A percentile compares a stretch with the other conserved stretches of the same genome.
Evolutionary conservation across 2,113 vertebrate genomes (phyloP).

Genomic region (Rattus rattus): DNA sequence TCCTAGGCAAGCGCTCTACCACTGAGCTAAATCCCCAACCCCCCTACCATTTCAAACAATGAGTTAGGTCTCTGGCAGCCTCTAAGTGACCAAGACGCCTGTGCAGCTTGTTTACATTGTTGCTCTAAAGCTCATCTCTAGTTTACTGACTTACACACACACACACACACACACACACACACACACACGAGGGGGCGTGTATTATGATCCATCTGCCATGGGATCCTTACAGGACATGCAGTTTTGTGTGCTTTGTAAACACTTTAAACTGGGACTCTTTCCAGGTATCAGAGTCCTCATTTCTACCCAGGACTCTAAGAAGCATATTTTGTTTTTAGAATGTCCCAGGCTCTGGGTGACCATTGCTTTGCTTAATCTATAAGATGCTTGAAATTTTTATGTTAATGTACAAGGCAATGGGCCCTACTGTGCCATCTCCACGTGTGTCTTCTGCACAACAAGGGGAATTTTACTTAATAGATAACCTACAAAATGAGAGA

Average conservation of each 20-base stretch:
- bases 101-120: not conserved
- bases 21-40: too few species aligned
- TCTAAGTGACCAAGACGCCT: not conserved
- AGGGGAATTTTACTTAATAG: not conserved
- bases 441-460: not conserved
- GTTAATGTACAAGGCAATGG: not conserved
- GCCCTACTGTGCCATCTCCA: not conserved
- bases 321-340: not conserved
- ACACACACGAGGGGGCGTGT: not conserved
- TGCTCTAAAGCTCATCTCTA: not conserved
- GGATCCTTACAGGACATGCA: not conserved
- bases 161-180: not conserved
- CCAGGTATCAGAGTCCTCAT: not conserved
- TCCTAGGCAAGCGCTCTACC: too few species aligned
- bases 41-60: not conserved
- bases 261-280: not conserved
- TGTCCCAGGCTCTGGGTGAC: not conserved
- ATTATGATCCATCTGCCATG: too few species aligned
- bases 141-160: not conserved
- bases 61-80: not conserved
- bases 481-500: not conserved
- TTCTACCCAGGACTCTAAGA: not conserved
- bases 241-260: not conserved
- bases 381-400: not conserved
- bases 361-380: not conserved